Evolutionary conservation across 2,797 vertebrate genomes (phyloP).

Genomic region (Notolepis coatsorum): DNA sequence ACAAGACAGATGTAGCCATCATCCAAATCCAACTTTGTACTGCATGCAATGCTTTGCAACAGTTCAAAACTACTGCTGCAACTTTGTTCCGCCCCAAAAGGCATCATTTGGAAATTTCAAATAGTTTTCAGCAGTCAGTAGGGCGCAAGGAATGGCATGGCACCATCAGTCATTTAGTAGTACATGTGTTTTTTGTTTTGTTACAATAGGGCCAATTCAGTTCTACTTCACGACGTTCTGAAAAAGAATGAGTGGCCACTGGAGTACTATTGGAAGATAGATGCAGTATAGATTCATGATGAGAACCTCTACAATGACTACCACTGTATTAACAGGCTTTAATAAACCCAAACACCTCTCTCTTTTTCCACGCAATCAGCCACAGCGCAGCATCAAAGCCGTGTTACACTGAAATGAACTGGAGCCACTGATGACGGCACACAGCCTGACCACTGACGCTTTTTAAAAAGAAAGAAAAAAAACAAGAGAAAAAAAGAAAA

Average conservation of each 20-base stretch:
- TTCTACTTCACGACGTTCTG: slow-evolving; percentile 8
- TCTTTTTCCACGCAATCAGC: slow-evolving; percentile 21
- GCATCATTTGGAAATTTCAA: not conserved
- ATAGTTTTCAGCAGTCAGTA: slow-evolving; percentile 12
- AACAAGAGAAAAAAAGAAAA: slow-evolving; percentile 4
- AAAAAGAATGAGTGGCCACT: slow-evolving; percentile 23
- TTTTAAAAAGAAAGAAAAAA: slow-evolving; percentile 25
- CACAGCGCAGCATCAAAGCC: slow-evolving; percentile 17
- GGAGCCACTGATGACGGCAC: slow-evolving; percentile 29
- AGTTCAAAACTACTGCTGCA: slow-evolving; percentile 25
- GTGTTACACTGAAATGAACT: slow-evolving; percentile 23
- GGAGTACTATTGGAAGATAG: slow-evolving; percentile 22
- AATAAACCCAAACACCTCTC: slow-evolving; percentile 30
- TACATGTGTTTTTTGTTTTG: too few species aligned
- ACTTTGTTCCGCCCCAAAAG: not conserved
- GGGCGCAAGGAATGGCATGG: slow-evolving; percentile 28
- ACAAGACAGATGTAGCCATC: slow-evolving; percentile 60
- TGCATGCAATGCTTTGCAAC: slow-evolving; percentile 33
- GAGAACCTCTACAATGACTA: slow-evolving; percentile 46
- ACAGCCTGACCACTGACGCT: slow-evolving; percentile 26
- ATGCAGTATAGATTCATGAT: slow-evolving; percentile 10
- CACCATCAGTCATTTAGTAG: slow-evolving; percentile 16
- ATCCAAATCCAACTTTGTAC: slow-evolving; percentile 25
- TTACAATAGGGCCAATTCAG: not conserved
- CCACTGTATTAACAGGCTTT: slow-evolving; percentile 16